A percentile compares a stretch with the other conserved stretches of the same genome.
Conservation (phyloP, 2,888 invertebrate genomes). For the Rhamphomyia laevipes region DNA sequence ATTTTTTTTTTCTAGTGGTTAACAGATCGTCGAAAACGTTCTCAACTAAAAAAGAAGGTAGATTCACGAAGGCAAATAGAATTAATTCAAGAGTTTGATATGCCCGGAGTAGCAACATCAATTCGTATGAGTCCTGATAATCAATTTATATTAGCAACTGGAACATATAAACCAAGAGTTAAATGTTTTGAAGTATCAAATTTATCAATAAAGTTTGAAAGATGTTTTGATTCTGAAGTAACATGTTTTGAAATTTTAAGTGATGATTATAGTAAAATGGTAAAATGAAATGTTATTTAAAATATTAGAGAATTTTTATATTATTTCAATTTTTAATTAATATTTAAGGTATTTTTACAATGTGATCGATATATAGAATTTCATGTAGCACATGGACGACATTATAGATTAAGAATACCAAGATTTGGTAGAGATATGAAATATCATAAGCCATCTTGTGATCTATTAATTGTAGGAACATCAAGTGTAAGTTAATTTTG, state of each 20-base stretch:
- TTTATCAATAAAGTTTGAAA: slow-evolving; percentile 92
- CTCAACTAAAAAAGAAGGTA: slow-evolving; percentile 74
- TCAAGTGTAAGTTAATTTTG: slow-evolving; percentile 49
- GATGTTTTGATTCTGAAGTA: slow-evolving; percentile 94
- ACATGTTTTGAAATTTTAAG: slow-evolving; percentile 86
- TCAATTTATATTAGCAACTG: slow-evolving; percentile 83
- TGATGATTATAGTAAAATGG: slow-evolving; percentile 90
- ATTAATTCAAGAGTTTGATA: slow-evolving; percentile 97
- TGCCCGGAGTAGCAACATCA: slow-evolving; percentile 87
- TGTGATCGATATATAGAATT: slow-evolving; percentile 89
- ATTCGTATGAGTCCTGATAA: slow-evolving; percentile 81
- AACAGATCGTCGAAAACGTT: slow-evolving; percentile 68
- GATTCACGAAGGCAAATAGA: slow-evolving; percentile 86
- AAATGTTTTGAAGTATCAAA: slow-evolving; percentile 95
- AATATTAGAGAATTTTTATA: background rate
- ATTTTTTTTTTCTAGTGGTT: slow-evolving; percentile 56
- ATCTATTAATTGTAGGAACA: slow-evolving; percentile 84
- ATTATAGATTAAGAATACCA: slow-evolving; percentile 83
- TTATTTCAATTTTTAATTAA: background rate
- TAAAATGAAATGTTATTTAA: slow-evolving; percentile 11
- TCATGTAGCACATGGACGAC: slow-evolving; percentile 86
- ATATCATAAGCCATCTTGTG: slow-evolving; percentile 81
- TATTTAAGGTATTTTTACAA: slow-evolving; percentile 52
- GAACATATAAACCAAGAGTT: slow-evolving; percentile 91
- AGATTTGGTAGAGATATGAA: slow-evolving; percentile 90